phyloP scores from a whole-genome alignment of 2,888 invertebrate genomes.

The Idaea dimidiata region DNA sequence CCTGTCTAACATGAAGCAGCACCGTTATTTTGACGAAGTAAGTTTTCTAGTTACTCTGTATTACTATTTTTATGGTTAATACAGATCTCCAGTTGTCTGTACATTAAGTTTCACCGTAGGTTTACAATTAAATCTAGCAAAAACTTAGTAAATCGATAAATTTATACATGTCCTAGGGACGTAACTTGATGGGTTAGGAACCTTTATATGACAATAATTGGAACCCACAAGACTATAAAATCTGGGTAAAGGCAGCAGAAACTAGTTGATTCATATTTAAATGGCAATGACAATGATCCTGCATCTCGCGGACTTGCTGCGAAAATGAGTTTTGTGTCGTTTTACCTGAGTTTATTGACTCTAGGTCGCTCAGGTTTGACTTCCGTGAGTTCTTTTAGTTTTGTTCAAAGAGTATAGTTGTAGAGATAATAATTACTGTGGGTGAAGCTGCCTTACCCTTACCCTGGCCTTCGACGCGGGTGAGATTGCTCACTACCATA shows the following conservation, averaged over 20 bases:
- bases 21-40: too few relatives aligned
- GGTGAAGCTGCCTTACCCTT: too few relatives aligned
- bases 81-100: constrained; percentile 7
- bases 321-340: neutral
- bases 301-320: neutral
- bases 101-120: neutral
- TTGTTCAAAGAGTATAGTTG: neutral
- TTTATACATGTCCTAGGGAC: too few relatives aligned
- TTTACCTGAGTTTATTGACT: neutral
- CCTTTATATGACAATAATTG: neutral
- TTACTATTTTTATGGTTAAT: too few relatives aligned
- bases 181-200: neutral
- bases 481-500: too few relatives aligned
- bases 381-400: neutral
- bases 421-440: too few relatives aligned
- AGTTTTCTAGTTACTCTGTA: too few relatives aligned
- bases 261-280: neutral
- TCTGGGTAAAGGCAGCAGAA: neutral
- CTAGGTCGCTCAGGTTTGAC: neutral
- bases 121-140: too few relatives aligned
- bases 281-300: neutral
- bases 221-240: neutral
- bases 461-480: too few relatives aligned
- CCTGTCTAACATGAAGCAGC: too few relatives aligned
- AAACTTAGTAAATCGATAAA: too few relatives aligned